Base-by-base conservation (phyloP, 2,888 invertebrate genomes). In the Zaprionus lineosus region DNA sequence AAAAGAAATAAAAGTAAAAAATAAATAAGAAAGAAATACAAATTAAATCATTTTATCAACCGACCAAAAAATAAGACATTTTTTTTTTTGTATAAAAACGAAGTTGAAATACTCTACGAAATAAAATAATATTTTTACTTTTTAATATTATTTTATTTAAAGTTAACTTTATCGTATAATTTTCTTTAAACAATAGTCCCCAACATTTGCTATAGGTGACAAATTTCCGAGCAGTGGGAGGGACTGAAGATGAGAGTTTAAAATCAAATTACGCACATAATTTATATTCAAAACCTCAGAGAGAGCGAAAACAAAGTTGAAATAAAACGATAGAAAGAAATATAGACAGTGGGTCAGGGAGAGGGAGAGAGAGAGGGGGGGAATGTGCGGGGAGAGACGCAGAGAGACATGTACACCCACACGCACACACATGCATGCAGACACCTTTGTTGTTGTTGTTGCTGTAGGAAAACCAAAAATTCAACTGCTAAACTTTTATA, bases 241-340 rank as follows among this genome's bases (percentile, higher is more conserved):
- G 0, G 29, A 29, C 34, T 29, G 55, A 51, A 46, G 41, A 70
- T 44, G 59, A 46, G 70, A 70, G 82, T 78, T 77, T 82, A 77
- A 82, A 78, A 77, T 73, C 79, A 75, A 75, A 77, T 77, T 82
- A 82, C 79, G 63, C 63, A 73, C 82, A 77, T 75, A 78, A 82
- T 82, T 77, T 78, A 78, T 82, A 75, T 78, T 63, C 82, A 82
- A 69, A 77, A 53, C 60, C 74, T 65, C 73, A 56, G 61, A n/a
- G n/a, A n/a, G n/a, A n/a, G 43, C 37, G 47, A 61, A 37, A 51
- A 58, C 53, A 68, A 65, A 59, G 53, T 52, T 44, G 51, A 75
- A 47, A 66, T 52, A 66, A 74, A 70, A 61, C 58, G 29, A 34
- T 21, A 41, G 29, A 29, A 48, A 40, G 18, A 26, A 28, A n/a